Evolutionary conservation across 2,113 vertebrate genomes (phyloP).

Genomic region (Calyptomena viridis): DNA sequence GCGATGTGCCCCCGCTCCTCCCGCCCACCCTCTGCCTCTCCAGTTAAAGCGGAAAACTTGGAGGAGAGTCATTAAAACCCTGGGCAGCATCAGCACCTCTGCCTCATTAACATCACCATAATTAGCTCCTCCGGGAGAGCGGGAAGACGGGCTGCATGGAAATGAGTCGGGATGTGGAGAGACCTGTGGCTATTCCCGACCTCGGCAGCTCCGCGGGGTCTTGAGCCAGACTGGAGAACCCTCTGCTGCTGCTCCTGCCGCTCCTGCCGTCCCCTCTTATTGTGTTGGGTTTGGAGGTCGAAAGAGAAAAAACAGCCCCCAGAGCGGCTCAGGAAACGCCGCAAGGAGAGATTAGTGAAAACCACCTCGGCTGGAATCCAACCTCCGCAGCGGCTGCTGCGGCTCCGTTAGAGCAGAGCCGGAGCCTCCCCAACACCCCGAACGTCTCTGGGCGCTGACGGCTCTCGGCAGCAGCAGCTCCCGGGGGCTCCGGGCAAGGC

Average conservation of each 20-base stretch:
- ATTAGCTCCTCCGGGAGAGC: slow-evolving; percentile 25
- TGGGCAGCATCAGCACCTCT: slow-evolving; percentile 49
- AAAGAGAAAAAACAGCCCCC: background rate
- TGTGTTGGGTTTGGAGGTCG: background rate
- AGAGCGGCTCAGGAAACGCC: background rate
- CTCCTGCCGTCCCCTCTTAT: background rate
- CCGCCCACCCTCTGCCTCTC: background rate
- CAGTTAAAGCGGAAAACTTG: background rate
- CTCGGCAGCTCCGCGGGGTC: background rate
- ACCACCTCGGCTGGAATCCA: background rate
- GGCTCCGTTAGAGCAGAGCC: background rate
- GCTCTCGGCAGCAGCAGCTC: background rate
- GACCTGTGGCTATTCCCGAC: background rate
- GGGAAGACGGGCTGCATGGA: background rate
- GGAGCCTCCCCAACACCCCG: background rate
- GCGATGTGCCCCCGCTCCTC: no score
- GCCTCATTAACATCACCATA: slow-evolving; percentile 43
- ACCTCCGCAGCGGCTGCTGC: background rate
- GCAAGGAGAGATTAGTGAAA: background rate
- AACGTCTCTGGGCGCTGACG: background rate
- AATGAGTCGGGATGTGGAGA: background rate
- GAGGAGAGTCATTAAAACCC: slow-evolving; percentile 16
- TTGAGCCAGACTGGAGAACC: accelerated
- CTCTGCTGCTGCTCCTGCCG: background rate
- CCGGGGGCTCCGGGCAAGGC: background rate